These are phyloP conservation scores for Spizella passerina DNA, from an alignment of 2,797 vertebrate genomes.

Conservation along the genomic window DNA sequence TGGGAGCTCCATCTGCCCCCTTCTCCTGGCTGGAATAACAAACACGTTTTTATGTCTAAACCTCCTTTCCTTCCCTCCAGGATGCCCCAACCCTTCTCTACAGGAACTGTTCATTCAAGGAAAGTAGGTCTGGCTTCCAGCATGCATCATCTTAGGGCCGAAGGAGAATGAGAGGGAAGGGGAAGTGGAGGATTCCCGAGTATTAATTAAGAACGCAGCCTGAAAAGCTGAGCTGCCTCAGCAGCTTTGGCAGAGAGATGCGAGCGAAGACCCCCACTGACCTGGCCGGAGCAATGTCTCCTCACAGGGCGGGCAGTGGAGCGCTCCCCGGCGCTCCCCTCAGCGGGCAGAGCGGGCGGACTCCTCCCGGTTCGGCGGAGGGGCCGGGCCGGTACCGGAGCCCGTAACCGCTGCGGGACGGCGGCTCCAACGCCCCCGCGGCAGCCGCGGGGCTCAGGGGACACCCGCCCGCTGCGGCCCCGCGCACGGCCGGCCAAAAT, in stretches of 20 bases:
- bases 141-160: rapidly evolving
- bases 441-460: neutral
- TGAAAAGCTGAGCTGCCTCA: neutral
- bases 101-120: rapidly evolving
- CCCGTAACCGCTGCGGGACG: neutral
- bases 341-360: rapidly evolving
- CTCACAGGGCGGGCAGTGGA: rapidly evolving
- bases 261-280: neutral
- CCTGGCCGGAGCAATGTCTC: neutral
- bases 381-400: neutral
- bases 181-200: neutral
- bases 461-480: neutral
- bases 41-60: neutral
- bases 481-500: neutral
- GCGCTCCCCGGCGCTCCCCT: rapidly evolving
- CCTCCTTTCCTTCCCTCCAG: neutral
- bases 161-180: neutral
- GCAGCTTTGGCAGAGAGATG: neutral
- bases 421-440: neutral
- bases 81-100: neutral
- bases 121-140: neutral
- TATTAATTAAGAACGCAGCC: rapidly evolving
- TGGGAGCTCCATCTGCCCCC: neutral
- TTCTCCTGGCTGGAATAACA: neutral
- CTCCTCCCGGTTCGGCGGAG: neutral